A percentile compares a stretch with the other conserved stretches of the same genome.
These are phyloP conservation scores for Stichodactyla mertensii DNA, from an alignment of 64 coral and sea anemone species.

Conservation along the genomic window DNA sequence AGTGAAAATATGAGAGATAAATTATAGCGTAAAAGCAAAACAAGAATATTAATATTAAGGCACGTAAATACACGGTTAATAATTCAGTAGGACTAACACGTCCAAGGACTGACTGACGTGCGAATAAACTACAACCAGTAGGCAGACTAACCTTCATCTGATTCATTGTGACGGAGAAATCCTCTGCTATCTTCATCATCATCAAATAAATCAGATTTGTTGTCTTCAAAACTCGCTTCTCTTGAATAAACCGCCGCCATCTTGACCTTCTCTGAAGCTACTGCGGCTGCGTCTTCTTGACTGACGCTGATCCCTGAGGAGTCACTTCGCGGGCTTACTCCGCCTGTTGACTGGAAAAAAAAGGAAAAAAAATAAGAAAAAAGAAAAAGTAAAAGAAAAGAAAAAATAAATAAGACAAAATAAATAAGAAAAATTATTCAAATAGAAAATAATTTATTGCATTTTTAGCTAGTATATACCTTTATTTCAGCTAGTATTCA, in stretches of 20 bases:
- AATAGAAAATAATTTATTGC: neutral
- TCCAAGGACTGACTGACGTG: neutral
- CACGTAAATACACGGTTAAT: neutral
- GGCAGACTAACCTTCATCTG: slow-evolving; percentile 81
- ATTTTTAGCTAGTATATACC: too few relatives aligned
- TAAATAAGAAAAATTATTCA: neutral
- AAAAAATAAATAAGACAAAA: neutral
- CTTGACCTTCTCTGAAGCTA: slow-evolving; percentile 48
- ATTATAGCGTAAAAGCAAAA: too few relatives aligned
- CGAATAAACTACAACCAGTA: neutral
- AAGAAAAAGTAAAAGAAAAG: neutral
- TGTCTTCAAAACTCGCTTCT: slow-evolving; percentile 94
- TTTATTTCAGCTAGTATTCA: too few relatives aligned
- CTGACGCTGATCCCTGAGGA: slow-evolving; percentile 75
- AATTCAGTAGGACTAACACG: neutral
- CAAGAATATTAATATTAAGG: neutral
- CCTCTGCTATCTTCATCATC: slow-evolving; percentile 89
- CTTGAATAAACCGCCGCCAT: slow-evolving; percentile 95
- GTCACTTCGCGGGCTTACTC: slow-evolving; percentile 83
- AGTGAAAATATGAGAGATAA: too few relatives aligned
- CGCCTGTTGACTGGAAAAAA: slow-evolving; percentile 67
- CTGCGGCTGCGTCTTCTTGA: slow-evolving; percentile 61
- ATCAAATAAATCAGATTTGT: slow-evolving; percentile 78
- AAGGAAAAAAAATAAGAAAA: slow-evolving; percentile 21
- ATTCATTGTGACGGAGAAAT: slow-evolving; percentile 93